phyloP scores from a whole-genome alignment of 2,797 vertebrate genomes.

The Ataeniobius toweri region DNA sequence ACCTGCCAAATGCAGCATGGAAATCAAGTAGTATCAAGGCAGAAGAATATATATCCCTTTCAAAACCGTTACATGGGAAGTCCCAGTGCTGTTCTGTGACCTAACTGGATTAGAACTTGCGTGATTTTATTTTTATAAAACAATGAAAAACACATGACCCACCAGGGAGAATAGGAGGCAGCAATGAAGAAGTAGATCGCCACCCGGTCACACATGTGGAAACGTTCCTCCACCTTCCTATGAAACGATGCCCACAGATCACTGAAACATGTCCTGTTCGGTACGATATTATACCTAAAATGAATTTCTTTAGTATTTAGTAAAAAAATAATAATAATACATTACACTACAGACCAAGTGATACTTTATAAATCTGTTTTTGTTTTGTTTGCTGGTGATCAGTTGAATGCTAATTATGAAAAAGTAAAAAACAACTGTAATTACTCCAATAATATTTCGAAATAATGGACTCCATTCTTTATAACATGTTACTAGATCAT shows the following conservation, averaged over 20 bases:
- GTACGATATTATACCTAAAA: not conserved
- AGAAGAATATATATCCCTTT: not conserved
- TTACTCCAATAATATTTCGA: too few species aligned
- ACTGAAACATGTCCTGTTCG: not conserved
- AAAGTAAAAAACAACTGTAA: too few species aligned
- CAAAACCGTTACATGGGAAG: not conserved
- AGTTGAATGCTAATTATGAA: not conserved
- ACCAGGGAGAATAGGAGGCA: constrained; percentile 92
- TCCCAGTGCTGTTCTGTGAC: not conserved
- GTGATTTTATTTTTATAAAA: not conserved
- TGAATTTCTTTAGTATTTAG: not conserved
- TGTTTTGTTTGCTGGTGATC: not conserved
- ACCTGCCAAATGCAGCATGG: not conserved
- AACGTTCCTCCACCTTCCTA: constrained; percentile 89
- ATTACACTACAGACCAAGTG: too few species aligned
- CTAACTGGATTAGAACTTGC: not conserved
- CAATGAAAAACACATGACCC: constrained; percentile 59
- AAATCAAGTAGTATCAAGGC: not conserved
- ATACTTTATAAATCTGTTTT: too few species aligned
- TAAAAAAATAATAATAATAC: too few species aligned
- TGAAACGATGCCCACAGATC: not conserved
- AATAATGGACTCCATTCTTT: too few species aligned
- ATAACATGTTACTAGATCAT: too few species aligned
- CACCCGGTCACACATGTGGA: constrained; percentile 96
- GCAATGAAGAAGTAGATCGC: constrained; percentile 98